A percentile compares a stretch with the other conserved stretches of the same genome.
phyloP scores from a whole-genome alignment of 2,888 invertebrate species.

The Zygaena filipendulae region DNA sequence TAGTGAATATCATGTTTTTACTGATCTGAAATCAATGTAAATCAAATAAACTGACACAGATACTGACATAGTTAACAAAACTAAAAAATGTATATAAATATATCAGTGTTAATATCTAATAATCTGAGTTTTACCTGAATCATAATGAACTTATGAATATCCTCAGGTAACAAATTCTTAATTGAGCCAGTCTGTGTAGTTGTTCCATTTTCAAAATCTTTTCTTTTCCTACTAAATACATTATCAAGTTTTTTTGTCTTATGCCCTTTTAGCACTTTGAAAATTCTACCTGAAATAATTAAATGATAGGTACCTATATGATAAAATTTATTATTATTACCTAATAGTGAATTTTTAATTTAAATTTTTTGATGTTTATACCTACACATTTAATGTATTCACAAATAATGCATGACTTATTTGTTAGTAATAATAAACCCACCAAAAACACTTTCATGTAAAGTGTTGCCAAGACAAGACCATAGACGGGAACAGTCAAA shows the following conservation, averaged over 20 bases:
- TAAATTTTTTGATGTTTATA: background rate
- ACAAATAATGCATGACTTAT: background rate
- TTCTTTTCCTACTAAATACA: constrained; percentile 23
- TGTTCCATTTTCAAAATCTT: constrained; percentile 13
- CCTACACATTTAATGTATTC: too few species aligned
- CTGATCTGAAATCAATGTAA: constrained; percentile 35
- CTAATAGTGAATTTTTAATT: background rate
- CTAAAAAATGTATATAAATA: background rate
- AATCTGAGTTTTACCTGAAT: constrained; percentile 34
- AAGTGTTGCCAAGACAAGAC: too few species aligned
- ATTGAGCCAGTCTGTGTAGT: too few species aligned
- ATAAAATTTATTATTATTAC: constrained; percentile 4
- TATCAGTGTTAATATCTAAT: background rate
- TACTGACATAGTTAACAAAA: too few species aligned
- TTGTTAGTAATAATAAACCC: too few species aligned
- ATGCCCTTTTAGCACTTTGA: constrained; percentile 43
- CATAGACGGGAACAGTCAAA: too few species aligned
- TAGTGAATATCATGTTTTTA: constrained; percentile 53
- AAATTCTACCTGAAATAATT: constrained; percentile 43
- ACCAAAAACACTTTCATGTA: too few species aligned
- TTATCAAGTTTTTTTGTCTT: constrained; percentile 30
- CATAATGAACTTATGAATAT: constrained; percentile 30
- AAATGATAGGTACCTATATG: too few species aligned
- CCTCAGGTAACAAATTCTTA: too few species aligned
- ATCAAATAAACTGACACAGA: too few species aligned